Percentiles rank a stretch among this genome's conserved stretches.
Evolutionary conservation across 2,888 invertebrate species (phyloP).

Genomic region (Meganola albula): DNA sequence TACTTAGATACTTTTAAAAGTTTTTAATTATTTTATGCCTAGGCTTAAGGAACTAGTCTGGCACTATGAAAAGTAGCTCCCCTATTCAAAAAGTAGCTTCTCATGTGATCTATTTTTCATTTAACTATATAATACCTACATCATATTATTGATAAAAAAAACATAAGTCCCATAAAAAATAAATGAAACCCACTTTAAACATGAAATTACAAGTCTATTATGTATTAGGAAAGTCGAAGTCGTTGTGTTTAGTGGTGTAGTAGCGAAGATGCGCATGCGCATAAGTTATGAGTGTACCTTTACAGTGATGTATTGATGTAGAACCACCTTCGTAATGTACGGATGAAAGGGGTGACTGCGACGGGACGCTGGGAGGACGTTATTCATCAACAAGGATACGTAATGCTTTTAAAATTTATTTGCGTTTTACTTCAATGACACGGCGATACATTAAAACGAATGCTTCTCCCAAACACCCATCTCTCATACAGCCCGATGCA

Average conservation of each 20-base stretch:
- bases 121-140: too few relatives aligned
- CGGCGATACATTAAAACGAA: slow-evolving; percentile 43
- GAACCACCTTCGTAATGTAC: slow-evolving; percentile 10
- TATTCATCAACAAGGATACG: slow-evolving; percentile 56
- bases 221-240: too few relatives aligned
- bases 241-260: too few relatives aligned
- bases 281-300: too few relatives aligned
- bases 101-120: too few relatives aligned
- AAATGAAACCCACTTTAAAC: slow-evolving; percentile 25
- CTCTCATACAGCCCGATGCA: slow-evolving; percentile 31
- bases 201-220: too few relatives aligned
- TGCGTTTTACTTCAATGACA: slow-evolving; percentile 60
- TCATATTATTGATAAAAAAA: slow-evolving; percentile 16
- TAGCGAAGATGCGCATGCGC: too few relatives aligned
- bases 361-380: slow-evolving; percentile 42
- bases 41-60: too few relatives aligned
- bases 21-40: too few relatives aligned
- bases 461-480: slow-evolving; percentile 45
- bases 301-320: neutral
- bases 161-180: slow-evolving; percentile 22
- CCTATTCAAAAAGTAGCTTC: too few relatives aligned
- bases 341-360: slow-evolving; percentile 54
- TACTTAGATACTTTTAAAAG: too few relatives aligned
- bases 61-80: too few relatives aligned
- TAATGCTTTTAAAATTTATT: slow-evolving; percentile 71